These are phyloP conservation scores for Propithecus coquereli DNA, from an alignment of 2,113 vertebrate genomes.

Conservation along the genomic window DNA sequence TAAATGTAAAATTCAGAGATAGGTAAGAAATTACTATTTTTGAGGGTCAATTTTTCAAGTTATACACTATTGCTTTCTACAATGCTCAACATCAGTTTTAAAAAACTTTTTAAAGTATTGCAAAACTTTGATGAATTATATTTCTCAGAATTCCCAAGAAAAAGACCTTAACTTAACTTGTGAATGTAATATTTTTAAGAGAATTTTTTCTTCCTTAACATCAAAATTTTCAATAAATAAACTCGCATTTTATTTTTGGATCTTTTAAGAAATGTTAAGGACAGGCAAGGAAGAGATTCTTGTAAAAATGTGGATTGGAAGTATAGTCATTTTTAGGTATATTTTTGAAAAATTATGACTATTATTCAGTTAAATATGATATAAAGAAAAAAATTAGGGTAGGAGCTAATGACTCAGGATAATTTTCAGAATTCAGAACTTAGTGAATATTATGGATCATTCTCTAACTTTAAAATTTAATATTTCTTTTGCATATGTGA, in stretches of 20 bases:
- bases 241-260: not conserved
- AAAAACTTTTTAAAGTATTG: not conserved
- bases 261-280: not conserved
- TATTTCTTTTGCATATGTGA: not conserved
- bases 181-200: not conserved
- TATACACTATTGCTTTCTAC: not conserved
- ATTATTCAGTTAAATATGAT: not conserved
- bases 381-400: not conserved
- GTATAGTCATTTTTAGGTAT: not conserved
- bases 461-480: not conserved
- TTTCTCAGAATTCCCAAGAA: not conserved
- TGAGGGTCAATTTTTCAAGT: not conserved
- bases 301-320: not conserved
- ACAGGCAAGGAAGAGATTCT: not conserved
- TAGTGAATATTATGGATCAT: not conserved
- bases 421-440: not conserved
- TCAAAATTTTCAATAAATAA: not conserved
- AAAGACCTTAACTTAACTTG: not conserved
- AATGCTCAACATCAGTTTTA: not conserved
- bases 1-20: not conserved
- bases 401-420: not conserved
- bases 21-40: not conserved
- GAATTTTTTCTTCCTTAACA: not conserved
- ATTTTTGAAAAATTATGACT: not conserved
- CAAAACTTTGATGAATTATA: not conserved